These are phyloP conservation scores for Saccopteryx bilineata DNA, from an alignment of 2,113 vertebrate species.

Conservation along the genomic window DNA sequence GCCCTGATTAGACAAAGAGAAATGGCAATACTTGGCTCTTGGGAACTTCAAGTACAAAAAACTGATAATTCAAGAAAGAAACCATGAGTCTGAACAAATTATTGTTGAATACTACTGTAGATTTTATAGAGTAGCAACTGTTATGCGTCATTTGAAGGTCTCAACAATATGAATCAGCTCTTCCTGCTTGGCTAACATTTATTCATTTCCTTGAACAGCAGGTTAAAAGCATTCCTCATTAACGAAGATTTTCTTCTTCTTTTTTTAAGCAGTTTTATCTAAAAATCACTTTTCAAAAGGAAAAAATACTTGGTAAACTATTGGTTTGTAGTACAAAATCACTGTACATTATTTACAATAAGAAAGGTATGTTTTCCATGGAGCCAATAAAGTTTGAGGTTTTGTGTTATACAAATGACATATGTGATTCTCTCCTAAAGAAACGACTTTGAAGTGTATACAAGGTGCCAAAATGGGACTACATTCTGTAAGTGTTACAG, in stretches of 20 bases:
- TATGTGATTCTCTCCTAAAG: background rate
- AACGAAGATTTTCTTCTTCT: background rate
- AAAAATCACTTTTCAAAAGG: background rate
- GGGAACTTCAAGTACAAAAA: conserved; percentile 42
- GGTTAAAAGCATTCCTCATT: conserved; percentile 39
- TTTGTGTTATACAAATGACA: background rate
- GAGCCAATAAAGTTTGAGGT: background rate
- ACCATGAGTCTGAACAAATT: conserved; percentile 45
- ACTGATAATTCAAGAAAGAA: conserved; percentile 63
- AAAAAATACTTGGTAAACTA: background rate
- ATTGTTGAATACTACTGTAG: conserved; percentile 46
- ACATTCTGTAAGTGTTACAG: background rate
- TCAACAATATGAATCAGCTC: conserved; percentile 24
- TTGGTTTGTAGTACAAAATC: background rate
- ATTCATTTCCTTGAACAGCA: conserved; percentile 55
- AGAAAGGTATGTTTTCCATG: background rate
- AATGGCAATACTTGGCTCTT: conserved; percentile 35
- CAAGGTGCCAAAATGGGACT: background rate
- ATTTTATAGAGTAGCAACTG: conserved; percentile 65
- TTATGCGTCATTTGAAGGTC: conserved; percentile 48
- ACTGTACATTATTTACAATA: background rate
- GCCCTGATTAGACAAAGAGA: conserved; percentile 72
- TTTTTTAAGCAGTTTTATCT: background rate
- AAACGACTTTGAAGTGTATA: background rate
- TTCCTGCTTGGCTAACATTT: background rate